phyloP scores from a whole-genome alignment of 2,113 vertebrate species.

The Hippolais icterina region DNA sequence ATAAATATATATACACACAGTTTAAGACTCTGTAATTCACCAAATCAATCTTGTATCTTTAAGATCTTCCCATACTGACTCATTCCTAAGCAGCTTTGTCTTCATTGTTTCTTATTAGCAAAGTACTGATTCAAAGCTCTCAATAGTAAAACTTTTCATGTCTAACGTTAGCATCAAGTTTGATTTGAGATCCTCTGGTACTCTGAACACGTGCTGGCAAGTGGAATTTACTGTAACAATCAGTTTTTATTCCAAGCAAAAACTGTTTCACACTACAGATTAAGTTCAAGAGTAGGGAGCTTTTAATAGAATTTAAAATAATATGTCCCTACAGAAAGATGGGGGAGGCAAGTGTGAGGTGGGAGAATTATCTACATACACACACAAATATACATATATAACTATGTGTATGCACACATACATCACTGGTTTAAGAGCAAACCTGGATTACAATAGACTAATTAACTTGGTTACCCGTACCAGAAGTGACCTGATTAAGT shows the following conservation, averaged over 20 bases:
- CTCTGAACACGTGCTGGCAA: background rate
- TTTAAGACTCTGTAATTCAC: background rate
- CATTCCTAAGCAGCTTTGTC: background rate
- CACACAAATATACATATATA: background rate
- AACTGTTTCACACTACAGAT: background rate
- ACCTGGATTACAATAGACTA: background rate
- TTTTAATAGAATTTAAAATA: background rate
- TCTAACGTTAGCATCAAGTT: background rate
- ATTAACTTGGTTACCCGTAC: background rate
- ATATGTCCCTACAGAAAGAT: background rate
- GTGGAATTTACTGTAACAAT: background rate
- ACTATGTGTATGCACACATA: background rate
- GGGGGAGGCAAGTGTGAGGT: background rate
- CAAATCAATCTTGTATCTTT: background rate
- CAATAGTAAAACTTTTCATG: background rate
- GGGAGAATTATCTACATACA: background rate
- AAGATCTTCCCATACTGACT: background rate
- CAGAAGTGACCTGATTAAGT: constrained; percentile 21
- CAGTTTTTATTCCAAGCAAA: background rate
- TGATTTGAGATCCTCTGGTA: background rate
- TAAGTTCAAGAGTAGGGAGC: background rate
- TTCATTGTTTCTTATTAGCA: background rate
- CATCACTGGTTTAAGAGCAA: background rate
- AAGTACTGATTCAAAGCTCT: background rate
- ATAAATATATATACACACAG: background rate